Evolutionary conservation across 2,113 vertebrate genomes (phyloP).

Genomic region (Cyrtonyx montezumae): DNA sequence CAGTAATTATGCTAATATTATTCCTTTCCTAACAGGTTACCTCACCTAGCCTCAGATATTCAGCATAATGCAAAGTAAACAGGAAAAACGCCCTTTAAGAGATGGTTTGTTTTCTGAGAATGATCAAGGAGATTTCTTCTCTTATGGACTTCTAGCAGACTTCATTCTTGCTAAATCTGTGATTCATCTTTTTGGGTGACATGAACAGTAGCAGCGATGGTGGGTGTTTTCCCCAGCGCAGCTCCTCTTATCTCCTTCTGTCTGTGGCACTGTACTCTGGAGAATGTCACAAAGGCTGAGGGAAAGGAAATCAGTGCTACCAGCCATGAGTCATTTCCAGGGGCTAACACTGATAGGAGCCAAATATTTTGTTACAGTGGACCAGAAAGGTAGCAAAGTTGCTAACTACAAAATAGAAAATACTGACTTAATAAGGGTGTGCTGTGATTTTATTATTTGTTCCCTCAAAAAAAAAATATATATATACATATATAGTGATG

Average conservation of each 20-base stretch:
- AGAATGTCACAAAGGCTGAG: not conserved
- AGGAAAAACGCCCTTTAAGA: not conserved
- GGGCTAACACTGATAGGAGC: not conserved
- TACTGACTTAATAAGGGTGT: not conserved
- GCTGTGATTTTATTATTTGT: not conserved
- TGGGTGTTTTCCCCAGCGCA: accelerated
- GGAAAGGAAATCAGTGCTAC: not conserved
- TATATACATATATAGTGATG: accelerated
- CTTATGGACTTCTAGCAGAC: not conserved
- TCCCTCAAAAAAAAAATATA: not conserved
- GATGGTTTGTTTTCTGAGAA: not conserved
- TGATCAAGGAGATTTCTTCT: not conserved
- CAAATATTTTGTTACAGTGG: not conserved
- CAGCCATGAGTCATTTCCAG: not conserved
- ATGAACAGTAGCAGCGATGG: not conserved
- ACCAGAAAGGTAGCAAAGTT: not conserved
- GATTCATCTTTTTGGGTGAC: not conserved
- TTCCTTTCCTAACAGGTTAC: constrained; percentile 43
- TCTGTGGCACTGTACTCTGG: not conserved
- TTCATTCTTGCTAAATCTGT: not conserved
- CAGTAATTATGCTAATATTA: constrained; percentile 34
- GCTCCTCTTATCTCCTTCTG: not conserved
- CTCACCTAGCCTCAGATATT: not conserved
- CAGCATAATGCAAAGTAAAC: not conserved
- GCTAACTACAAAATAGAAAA: not conserved